phyloP scores from a whole-genome alignment of 2,888 invertebrate genomes.

The Malthinus flaveolus region DNA sequence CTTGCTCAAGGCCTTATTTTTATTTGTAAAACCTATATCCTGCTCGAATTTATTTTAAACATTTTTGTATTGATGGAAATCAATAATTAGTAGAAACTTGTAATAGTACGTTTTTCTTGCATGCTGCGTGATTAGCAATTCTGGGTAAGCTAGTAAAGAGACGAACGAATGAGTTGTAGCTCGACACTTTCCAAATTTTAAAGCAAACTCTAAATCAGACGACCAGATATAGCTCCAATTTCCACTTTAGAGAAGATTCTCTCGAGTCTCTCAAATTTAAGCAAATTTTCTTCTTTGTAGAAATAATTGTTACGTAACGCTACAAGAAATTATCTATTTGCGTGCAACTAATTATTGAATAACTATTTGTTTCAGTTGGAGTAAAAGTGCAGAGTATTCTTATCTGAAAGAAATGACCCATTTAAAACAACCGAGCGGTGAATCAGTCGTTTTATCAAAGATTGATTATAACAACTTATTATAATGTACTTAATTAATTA shows the following conservation, averaged over 20 bases:
- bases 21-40: background rate
- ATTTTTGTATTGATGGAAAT: background rate
- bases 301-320: too few species aligned
- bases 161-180: background rate
- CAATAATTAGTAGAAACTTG: slow-evolving; percentile 44
- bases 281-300: too few species aligned
- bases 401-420: too few species aligned
- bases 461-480: too few species aligned
- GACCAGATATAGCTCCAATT: too few species aligned
- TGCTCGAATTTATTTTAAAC: slow-evolving; percentile 4
- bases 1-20: slow-evolving; percentile 2
- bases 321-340: too few species aligned
- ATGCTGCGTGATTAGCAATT: slow-evolving; percentile 60
- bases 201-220: too few species aligned
- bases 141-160: slow-evolving; percentile 55
- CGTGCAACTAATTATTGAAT: background rate
- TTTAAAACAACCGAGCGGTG: too few species aligned
- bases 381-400: background rate
- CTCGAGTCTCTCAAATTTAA: too few species aligned
- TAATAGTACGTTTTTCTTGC: slow-evolving; percentile 55
- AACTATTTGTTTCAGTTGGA: slow-evolving; percentile 6
- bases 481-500: too few species aligned
- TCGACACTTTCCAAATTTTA: background rate
- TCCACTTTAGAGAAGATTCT: too few species aligned
- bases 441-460: too few species aligned